These are phyloP conservation scores for Centropus bengalensis DNA, from an alignment of 2,113 vertebrate species.

Conservation along the genomic window DNA sequence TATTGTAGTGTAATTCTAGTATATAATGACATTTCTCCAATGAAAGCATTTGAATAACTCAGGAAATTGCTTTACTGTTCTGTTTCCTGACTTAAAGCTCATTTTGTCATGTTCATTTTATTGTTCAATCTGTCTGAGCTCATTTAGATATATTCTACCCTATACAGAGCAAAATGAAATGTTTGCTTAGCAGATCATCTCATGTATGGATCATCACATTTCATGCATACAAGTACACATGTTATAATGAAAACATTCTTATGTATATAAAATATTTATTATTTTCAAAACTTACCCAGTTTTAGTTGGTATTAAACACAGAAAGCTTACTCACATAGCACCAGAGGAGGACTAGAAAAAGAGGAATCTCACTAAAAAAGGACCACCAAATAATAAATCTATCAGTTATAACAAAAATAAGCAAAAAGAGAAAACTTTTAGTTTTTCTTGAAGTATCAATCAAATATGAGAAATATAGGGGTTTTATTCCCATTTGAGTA, in stretches of 20 bases:
- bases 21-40: slow-evolving; percentile 80
- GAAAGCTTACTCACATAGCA: background rate
- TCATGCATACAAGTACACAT: background rate
- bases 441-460: background rate
- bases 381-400: background rate
- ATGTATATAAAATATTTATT: background rate
- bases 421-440: background rate
- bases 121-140: slow-evolving; percentile 73
- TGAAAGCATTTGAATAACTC: slow-evolving; percentile 80
- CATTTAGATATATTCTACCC: slow-evolving; percentile 55
- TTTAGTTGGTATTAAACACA: slow-evolving; percentile 34
- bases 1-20: slow-evolving; percentile 75
- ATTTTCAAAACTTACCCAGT: background rate
- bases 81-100: slow-evolving; percentile 76
- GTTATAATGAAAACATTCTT: background rate
- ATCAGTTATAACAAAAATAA: background rate
- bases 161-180: slow-evolving; percentile 48
- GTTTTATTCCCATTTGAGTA: background rate
- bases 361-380: background rate
- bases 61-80: slow-evolving; percentile 79
- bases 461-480: background rate
- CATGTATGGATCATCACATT: background rate
- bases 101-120: slow-evolving; percentile 77
- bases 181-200: slow-evolving; percentile 48
- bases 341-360: background rate